Evolutionary conservation across 92 coral and sea anemone species (phyloP).

Genomic region (Ricordea florida): DNA sequence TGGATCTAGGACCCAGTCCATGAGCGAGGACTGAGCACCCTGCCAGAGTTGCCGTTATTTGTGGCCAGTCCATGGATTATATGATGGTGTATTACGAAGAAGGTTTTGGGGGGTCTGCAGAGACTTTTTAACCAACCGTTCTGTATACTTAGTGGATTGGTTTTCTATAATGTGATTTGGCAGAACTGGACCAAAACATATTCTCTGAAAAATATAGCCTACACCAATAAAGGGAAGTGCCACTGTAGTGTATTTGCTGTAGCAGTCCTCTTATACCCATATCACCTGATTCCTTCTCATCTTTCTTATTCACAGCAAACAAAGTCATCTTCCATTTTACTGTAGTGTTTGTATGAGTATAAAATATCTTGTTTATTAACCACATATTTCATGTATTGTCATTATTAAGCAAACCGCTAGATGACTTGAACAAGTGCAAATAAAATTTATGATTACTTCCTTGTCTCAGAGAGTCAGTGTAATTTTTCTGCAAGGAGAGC

Average conservation of each 20-base stretch:
- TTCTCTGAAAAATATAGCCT: not conserved
- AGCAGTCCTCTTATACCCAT: too few species aligned
- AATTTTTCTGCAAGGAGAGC: too few species aligned
- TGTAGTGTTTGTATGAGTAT: too few species aligned
- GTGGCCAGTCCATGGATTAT: not conserved
- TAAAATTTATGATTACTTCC: constrained; percentile 9
- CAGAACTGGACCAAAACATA: not conserved
- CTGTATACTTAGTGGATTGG: not conserved
- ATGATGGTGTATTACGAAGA: not conserved
- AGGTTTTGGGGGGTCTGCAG: not conserved
- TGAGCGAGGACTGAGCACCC: constrained; percentile 60
- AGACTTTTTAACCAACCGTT: constrained; percentile 2
- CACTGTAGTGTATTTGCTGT: not conserved
- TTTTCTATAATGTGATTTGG: constrained; percentile 19
- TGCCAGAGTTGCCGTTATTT: not conserved
- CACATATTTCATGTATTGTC: too few species aligned
- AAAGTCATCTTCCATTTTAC: too few species aligned
- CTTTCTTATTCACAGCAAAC: too few species aligned
- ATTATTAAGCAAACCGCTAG: too few species aligned
- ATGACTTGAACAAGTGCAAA: not conserved
- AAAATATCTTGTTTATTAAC: too few species aligned
- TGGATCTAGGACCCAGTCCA: constrained; percentile 67
- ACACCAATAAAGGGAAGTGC: not conserved
- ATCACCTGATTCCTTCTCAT: too few species aligned
- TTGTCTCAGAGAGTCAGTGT: not conserved